Evolutionary conservation across 2,888 invertebrate species (phyloP).

Genomic region (Mylabris sibirica): DNA sequence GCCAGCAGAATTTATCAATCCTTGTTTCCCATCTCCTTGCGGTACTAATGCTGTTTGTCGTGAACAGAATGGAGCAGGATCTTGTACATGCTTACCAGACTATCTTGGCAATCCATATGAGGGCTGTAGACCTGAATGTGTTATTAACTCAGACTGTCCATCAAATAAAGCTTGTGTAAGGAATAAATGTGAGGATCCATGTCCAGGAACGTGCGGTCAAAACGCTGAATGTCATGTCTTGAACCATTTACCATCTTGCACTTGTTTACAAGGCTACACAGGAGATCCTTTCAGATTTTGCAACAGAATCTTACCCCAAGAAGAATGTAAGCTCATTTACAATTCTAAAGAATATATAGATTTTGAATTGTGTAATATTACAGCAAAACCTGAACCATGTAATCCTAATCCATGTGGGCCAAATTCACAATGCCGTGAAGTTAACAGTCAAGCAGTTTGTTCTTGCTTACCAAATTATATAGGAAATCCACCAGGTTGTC

Average conservation of each 20-base stretch:
- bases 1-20: slow-evolving; percentile 53
- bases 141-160: slow-evolving; percentile 71
- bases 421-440: slow-evolving; percentile 77
- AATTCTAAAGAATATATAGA: neutral
- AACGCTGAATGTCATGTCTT: slow-evolving; percentile 72
- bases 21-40: slow-evolving; percentile 72
- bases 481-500: slow-evolving; percentile 82
- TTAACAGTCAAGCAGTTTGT: slow-evolving; percentile 78
- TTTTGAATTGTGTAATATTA: neutral
- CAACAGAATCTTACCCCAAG: slow-evolving; percentile 51
- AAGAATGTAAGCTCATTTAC: slow-evolving; percentile 41
- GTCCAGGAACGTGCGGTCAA: slow-evolving; percentile 70
- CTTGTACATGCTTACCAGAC: slow-evolving; percentile 67
- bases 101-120: slow-evolving; percentile 73
- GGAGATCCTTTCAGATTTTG: slow-evolving; percentile 71
- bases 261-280: slow-evolving; percentile 66
- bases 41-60: slow-evolving; percentile 71
- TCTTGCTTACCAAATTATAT: slow-evolving; percentile 76
- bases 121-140: slow-evolving; percentile 71
- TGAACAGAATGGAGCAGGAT: slow-evolving; percentile 62
- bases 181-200: slow-evolving; percentile 70
- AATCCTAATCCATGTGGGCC: slow-evolving; percentile 82
- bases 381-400: slow-evolving; percentile 67
- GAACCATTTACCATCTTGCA: slow-evolving; percentile 71
- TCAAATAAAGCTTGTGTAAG: slow-evolving; percentile 73